These are phyloP conservation scores for Pseudoips prasinana DNA, from an alignment of 2,888 invertebrate genomes.

Conservation along the genomic window DNA sequence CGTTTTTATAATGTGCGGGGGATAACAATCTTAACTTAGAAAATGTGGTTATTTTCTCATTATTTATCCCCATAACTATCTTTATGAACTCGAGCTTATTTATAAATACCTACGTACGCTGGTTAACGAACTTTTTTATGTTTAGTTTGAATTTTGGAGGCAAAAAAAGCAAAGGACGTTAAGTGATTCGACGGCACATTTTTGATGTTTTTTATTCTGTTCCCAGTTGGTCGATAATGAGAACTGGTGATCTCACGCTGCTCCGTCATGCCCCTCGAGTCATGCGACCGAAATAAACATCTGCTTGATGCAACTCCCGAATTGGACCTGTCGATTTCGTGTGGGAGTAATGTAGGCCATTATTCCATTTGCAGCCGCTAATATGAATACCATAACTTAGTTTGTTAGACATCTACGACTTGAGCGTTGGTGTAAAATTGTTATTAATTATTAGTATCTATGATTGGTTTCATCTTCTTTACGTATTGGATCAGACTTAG, in stretches of 20 bases:
- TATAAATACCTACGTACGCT: conserved; percentile 11
- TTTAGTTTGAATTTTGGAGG: conserved; percentile 17
- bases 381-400: conserved; percentile 21
- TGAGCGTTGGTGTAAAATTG: background rate
- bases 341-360: conserved; percentile 47
- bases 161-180: conserved; percentile 2
- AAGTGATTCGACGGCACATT: conserved; percentile 14
- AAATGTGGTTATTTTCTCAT: conserved; percentile 29
- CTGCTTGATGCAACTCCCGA: conserved; percentile 52
- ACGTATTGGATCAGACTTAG: no score
- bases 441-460: background rate
- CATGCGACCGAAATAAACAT: conserved; percentile 68
- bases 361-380: conserved; percentile 31
- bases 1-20: conserved; percentile 48
- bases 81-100: conserved; percentile 29
- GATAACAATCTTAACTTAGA: conserved; percentile 40
- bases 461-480: no score
- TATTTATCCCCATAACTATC: conserved; percentile 29
- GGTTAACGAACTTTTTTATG: conserved; percentile 1
- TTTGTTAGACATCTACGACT: conserved; percentile 4
- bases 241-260: conserved; percentile 69
- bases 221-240: conserved; percentile 38
- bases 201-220: conserved; percentile 17
- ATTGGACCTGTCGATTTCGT: conserved; percentile 46
- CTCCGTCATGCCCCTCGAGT: conserved; percentile 62